Evolutionary conservation across 2,113 vertebrate species (phyloP).

Genomic region (Chaetodon trifascialis): DNA sequence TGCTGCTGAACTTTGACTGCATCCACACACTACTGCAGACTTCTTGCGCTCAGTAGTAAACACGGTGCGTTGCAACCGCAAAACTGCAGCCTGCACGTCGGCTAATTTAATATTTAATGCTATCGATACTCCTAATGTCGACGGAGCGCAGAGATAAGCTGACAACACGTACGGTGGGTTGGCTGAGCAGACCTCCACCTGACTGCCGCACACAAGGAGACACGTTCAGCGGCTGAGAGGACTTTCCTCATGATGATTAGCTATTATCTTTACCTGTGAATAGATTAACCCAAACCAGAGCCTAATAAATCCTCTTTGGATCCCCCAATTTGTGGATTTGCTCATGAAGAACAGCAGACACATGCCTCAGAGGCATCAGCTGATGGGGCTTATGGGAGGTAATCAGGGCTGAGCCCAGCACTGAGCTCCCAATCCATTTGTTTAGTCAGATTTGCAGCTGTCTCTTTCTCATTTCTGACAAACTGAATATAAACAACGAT

Average conservation of each 20-base stretch:
- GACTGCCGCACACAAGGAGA: conserved; percentile 13
- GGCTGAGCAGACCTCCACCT: neutral
- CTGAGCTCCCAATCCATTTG: conserved; percentile 76
- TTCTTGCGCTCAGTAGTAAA: neutral
- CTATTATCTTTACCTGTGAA: conserved; percentile 69
- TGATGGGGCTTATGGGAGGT: conserved; percentile 68
- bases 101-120: neutral
- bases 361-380: conserved; percentile 57
- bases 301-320: conserved; percentile 71
- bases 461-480: conserved; percentile 34
- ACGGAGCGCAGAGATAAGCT: conserved; percentile 4
- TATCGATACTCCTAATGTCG: neutral
- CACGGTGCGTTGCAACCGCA: neutral
- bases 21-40: neutral
- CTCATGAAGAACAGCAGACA: conserved; percentile 50
- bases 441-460: conserved; percentile 73
- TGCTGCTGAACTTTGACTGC: conserved; percentile 20
- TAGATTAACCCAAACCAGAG: conserved; percentile 74
- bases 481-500: conserved; percentile 11
- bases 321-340: conserved; percentile 69
- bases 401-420: conserved; percentile 77
- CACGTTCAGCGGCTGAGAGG: neutral
- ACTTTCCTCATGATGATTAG: conserved; percentile 58
- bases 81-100: neutral
- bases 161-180: neutral